Percentiles rank a stretch among this genome's conserved stretches.
Evolutionary conservation across 2,113 vertebrate species (phyloP).

Genomic region (Lagenorhynchus albirostris): DNA sequence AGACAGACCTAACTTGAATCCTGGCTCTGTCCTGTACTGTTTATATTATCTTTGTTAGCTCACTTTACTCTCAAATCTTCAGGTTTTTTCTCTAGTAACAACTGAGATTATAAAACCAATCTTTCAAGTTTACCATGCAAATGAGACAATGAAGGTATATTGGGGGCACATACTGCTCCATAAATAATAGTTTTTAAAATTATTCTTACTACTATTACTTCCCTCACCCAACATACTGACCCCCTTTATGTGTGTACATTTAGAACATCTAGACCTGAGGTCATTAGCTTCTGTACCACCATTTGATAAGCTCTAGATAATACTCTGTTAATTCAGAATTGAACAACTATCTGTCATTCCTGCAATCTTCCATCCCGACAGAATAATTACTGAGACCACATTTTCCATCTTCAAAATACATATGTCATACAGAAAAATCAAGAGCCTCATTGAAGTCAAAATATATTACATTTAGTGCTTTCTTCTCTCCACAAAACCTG

Average conservation of each 20-base stretch:
- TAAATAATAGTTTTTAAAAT: not conserved
- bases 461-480: conserved; percentile 25
- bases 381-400: not conserved
- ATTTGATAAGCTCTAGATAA: not conserved
- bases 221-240: not conserved
- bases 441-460: conserved; percentile 11
- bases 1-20: not conserved
- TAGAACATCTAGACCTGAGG: not conserved
- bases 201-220: not conserved
- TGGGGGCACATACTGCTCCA: not conserved
- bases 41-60: not conserved
- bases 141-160: not conserved
- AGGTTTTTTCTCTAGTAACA: not conserved
- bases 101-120: not conserved
- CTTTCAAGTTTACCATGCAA: not conserved
- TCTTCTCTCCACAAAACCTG: not conserved
- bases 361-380: not conserved
- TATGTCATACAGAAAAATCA: not conserved
- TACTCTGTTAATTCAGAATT: not conserved
- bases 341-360: not conserved
- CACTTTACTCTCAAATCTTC: not conserved
- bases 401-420: not conserved
- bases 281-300: not conserved
- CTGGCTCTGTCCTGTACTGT: not conserved
- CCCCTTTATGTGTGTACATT: not conserved